Evolutionary conservation across 2,888 invertebrate species (phyloP), one percentile per base, ranked within the genome.

Genomic region (Phoronis australis): DNA sequence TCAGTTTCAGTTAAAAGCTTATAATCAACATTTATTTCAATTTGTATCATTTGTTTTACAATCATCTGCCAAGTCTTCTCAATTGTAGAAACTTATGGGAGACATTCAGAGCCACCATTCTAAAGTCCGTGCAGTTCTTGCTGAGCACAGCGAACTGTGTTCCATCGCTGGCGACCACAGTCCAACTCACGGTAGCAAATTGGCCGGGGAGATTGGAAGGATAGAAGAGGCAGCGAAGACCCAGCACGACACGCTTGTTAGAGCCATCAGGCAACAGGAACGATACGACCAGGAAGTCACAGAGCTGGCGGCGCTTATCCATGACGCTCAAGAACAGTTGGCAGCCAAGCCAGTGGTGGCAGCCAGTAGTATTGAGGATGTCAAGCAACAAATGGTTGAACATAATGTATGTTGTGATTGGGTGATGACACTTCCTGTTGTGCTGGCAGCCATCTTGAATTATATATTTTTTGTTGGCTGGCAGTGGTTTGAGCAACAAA

Each of bases 101-200:
- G 68, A 71, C 49, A 66, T 69, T 35, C 59, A 62, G 35, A 52
- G 52, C 40, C 64, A 67, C 52, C 64, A 61, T 45, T 58, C 55
- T 24, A 59, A 62, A 23, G 61, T 66, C n/a, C 54, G 65, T 41
- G 54, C 54, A 18, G 24, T 52, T 15, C 42, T 50, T 21, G 37
- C 24, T 9, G 22, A 44, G 9, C 47, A 46, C n/a, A 25, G 49
- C 27, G 27, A 44, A 21, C 35, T 49, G 2, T 35, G 27, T 6
- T 15, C 26, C n/a, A 31, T 31, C 9, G 18, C 45, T 23, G 50
- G 50, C 15, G 25, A 37, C 22, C 21, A 21, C 39, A 31, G 38
- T 18, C 38, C 48, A 12, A 31, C 42, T 1, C 40, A 42, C 22
- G 37, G 43, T 25, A 26, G 26, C 21, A 18, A 59, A 40, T 59